These are phyloP conservation scores for Poeciliopsis retropinna DNA, from an alignment of 2,113 vertebrate species.

Conservation along the genomic window DNA sequence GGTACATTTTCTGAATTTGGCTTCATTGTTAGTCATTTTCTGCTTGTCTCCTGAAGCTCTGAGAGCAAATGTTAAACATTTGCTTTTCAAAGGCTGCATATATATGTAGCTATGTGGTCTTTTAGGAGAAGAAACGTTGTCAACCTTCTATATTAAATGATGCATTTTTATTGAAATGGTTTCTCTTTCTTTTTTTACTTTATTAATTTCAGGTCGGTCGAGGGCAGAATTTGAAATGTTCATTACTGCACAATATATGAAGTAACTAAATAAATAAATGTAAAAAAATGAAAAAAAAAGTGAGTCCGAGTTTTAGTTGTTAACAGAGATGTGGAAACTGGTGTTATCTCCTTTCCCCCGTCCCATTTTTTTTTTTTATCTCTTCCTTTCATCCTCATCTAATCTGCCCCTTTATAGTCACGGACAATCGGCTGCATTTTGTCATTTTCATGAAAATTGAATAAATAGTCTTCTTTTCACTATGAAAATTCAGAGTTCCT, in stretches of 20 bases:
- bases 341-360: neutral
- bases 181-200: no score
- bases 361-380: neutral
- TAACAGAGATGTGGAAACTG: neutral
- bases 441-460: conserved; percentile 53
- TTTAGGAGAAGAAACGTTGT: neutral
- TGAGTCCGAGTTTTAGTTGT: neutral
- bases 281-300: no score
- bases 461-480: conserved; percentile 61
- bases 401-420: conserved; percentile 32
- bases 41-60: neutral
- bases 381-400: conserved; percentile 1
- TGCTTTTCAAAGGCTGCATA: neutral
- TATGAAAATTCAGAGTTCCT: conserved; percentile 58
- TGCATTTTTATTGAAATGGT: no score
- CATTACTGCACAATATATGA: no score
- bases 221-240: no score
- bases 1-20: neutral
- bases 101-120: neutral
- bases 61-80: neutral
- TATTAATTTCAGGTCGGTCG: no score
- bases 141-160: no score
- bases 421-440: conserved; percentile 38
- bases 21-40: neutral
- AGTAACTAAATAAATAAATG: no score